These are phyloP conservation scores for Chinchilla lanigera DNA, from an alignment of 2,113 vertebrate genomes.

Conservation along the genomic window DNA sequence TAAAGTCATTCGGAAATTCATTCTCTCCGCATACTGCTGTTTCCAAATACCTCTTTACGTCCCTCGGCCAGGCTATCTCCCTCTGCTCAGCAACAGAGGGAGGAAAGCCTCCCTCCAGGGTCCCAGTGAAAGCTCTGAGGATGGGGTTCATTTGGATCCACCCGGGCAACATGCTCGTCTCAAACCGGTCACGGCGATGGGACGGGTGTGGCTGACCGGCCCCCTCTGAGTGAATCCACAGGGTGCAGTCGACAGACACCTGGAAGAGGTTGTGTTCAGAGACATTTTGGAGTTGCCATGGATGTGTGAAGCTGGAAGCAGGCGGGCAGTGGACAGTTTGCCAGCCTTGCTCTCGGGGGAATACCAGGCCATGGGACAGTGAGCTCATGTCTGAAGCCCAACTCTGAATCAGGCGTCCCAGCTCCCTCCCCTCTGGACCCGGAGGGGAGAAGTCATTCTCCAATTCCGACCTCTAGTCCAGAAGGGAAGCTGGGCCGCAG, in stretches of 20 bases:
- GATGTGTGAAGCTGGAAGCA: neutral
- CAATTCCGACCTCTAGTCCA: neutral
- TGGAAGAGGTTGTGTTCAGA: neutral
- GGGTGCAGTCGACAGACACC: neutral
- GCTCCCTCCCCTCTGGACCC: neutral
- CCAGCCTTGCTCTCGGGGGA: neutral
- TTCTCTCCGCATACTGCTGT: neutral
- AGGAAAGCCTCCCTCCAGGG: neutral
- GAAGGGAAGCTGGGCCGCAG: neutral
- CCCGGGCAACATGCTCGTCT: neutral
- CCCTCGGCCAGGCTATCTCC: neutral
- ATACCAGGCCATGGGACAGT: neutral
- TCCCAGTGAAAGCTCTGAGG: neutral
- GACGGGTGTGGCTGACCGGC: neutral
- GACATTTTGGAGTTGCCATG: neutral
- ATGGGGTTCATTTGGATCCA: neutral
- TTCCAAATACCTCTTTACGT: too few relatives aligned
- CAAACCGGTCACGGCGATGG: neutral
- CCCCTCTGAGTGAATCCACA: accelerated
- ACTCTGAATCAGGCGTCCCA: neutral
- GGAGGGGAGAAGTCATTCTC: neutral
- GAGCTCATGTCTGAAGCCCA: neutral
- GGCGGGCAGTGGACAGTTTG: accelerated
- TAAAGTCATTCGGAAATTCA: neutral
- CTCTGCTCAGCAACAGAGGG: neutral